Conservation (phyloP, 2,797 vertebrate genomes). For the Furcifer pardalis region DNA sequence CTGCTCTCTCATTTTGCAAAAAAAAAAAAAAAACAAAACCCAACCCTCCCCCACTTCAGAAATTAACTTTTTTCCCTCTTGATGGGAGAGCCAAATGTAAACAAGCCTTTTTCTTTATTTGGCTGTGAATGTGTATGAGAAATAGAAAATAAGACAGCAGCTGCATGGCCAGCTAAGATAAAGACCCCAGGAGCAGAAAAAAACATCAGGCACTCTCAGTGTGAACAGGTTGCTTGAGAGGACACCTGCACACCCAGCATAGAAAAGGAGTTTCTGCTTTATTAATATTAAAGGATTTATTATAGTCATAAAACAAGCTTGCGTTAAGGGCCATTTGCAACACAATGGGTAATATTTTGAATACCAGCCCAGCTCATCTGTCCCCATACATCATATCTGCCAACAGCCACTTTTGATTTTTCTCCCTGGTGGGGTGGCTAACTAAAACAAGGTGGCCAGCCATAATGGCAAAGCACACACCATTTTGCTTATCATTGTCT, state of each 20-base stretch:
- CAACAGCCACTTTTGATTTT: slow-evolving; percentile 56
- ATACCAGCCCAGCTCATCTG: slow-evolving; percentile 77
- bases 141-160: slow-evolving; percentile 57
- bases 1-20: slow-evolving; percentile 30
- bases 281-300: slow-evolving; percentile 82
- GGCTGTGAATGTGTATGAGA: neutral
- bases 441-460: neutral
- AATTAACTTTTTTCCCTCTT: slow-evolving; percentile 93
- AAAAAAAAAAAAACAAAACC: too few species aligned
- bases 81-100: slow-evolving; percentile 81
- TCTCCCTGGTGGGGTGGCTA: neutral
- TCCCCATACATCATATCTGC: slow-evolving; percentile 76
- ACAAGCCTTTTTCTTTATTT: slow-evolving; percentile 74
- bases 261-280: slow-evolving; percentile 64
- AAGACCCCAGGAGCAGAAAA: slow-evolving; percentile 37
- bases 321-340: slow-evolving; percentile 80
- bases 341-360: slow-evolving; percentile 81
- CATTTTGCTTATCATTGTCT: neutral
- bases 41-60: slow-evolving; percentile 46
- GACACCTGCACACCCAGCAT: slow-evolving; percentile 78
- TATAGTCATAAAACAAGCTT: slow-evolving; percentile 64
- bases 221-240: slow-evolving; percentile 71
- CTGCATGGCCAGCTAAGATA: slow-evolving; percentile 65
- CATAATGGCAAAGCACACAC: neutral
- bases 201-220: slow-evolving; percentile 41